Evolutionary conservation across 2,888 invertebrate species (phyloP).

Genomic region (Zhuqinia jingwanae): DNA sequence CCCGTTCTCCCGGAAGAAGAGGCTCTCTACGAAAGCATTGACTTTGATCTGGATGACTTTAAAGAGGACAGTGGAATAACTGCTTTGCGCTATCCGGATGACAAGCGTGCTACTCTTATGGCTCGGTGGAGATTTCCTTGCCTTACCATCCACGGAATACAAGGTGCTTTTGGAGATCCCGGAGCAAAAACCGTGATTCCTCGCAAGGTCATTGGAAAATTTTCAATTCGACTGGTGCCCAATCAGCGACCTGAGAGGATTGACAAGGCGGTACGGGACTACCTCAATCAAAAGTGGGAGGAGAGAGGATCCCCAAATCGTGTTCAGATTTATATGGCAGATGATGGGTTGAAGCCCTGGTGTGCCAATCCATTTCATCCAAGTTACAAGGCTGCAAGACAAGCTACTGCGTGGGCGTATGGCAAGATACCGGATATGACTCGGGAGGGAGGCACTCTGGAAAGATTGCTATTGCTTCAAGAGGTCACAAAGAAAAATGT

Average conservation of each 20-base stretch:
- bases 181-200: slow-evolving; percentile 98
- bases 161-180: slow-evolving; percentile 95
- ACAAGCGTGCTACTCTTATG: slow-evolving; percentile 93
- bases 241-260: slow-evolving; percentile 93
- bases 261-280: slow-evolving; percentile 88
- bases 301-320: slow-evolving; percentile 92
- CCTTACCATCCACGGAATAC: slow-evolving; percentile 96
- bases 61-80: slow-evolving; percentile 87
- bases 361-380: slow-evolving; percentile 95
- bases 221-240: slow-evolving; percentile 98
- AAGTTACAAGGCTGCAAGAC: slow-evolving; percentile 93
- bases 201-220: slow-evolving; percentile 96
- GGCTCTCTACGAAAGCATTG: slow-evolving; percentile 89
- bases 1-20: slow-evolving; percentile 87
- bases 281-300: slow-evolving; percentile 89
- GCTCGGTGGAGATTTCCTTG: slow-evolving; percentile 97
- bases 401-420: slow-evolving; percentile 91
- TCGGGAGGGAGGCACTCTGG: slow-evolving; percentile 91
- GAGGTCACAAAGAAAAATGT: slow-evolving; percentile 96
- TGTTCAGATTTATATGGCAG: slow-evolving; percentile 73
- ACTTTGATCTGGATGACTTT: slow-evolving; percentile 92
- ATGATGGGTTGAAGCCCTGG: slow-evolving; percentile 86
- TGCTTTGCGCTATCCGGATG: slow-evolving; percentile 88
- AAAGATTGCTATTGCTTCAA: slow-evolving; percentile 81
- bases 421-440: slow-evolving; percentile 96